These are phyloP conservation scores for Nasua narica DNA, from an alignment of 2,797 vertebrate species.

Conservation along the genomic window DNA sequence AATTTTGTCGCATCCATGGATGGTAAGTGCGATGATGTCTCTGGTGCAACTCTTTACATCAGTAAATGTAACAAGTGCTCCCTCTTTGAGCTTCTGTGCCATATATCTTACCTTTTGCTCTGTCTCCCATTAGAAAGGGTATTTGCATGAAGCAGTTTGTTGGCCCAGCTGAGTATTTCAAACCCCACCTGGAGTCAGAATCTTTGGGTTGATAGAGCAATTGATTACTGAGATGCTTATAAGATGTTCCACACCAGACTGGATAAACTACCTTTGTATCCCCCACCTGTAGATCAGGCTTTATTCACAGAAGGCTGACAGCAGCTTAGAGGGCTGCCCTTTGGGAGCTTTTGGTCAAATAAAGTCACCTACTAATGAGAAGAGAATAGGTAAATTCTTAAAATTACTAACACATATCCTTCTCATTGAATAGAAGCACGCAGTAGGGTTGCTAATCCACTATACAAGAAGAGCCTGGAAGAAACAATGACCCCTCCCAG, in stretches of 20 bases:
- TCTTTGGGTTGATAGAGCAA: neutral
- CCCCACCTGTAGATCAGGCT: neutral
- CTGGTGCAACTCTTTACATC: fast-evolving
- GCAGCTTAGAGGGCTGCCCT: neutral
- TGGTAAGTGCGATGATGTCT: neutral
- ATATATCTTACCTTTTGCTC: neutral
- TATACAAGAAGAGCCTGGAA: neutral
- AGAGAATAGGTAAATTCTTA: neutral
- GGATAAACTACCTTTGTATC: neutral
- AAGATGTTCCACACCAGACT: neutral
- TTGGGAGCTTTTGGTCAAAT: neutral
- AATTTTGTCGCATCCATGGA: neutral
- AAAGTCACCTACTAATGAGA: neutral
- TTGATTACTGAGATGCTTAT: neutral
- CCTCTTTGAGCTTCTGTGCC: neutral
- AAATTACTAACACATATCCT: neutral
- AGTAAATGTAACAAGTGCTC: neutral
- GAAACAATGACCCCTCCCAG: neutral
- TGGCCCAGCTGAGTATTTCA: neutral
- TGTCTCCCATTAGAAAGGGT: neutral
- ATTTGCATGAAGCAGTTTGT: neutral
- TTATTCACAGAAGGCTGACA: neutral
- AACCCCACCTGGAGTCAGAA: neutral
- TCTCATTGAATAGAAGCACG: neutral
- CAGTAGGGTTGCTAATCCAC: neutral